Evolutionary conservation across 2,797 vertebrate genomes (phyloP), one percentile per base, ranked within the genome.

Genomic region (Acanthurus leucopareius): DNA sequence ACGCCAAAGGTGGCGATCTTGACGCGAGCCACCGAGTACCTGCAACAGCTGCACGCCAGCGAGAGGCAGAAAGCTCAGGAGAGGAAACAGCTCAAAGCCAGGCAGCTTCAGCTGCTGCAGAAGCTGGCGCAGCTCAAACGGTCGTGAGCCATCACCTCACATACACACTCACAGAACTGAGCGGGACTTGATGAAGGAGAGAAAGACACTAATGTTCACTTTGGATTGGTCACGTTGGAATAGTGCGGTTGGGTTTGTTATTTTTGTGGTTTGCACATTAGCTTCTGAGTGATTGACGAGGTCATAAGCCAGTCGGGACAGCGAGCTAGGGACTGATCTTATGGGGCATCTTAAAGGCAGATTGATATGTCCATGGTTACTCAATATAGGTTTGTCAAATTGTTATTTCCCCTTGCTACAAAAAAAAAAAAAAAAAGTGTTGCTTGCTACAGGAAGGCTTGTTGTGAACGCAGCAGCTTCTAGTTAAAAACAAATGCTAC

Each of bases 1-100:
- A 96, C 97, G 0, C 96, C 97, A 10, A 98, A 98, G 83, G 97
- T 98, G 83, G 97, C 97, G 58, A 97, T 98, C 89, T 91, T 98
- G 86, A 97, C 96, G 63, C 96, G 96, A 57, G 97, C 97, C 51
- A 95, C 97, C 0, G 96, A 97, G 87, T 97, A 97, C 89, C 93
- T 98, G 92, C 95, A 95, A 83, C 93, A 96, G 20, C 95, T 98
- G 64, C 93, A 97, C 4, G 82, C 88, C 20, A 91, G 93, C 0
- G 97, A 97, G 88, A 91, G 95, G 91, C 95, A 95, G 84, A 96
- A 97, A 95, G 91, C 91, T 0, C 96, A 95, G 0, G 97, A 98
- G 93, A 97, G 96, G 87, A 94, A 96, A 86, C 97, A 97, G 90
- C 96, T 98, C 85, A 97, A 95, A 76, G 92, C 93, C 65, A 93